Evolutionary conservation across 2,113 vertebrate species (phyloP).

Genomic region (Peromyscus californicus): DNA sequence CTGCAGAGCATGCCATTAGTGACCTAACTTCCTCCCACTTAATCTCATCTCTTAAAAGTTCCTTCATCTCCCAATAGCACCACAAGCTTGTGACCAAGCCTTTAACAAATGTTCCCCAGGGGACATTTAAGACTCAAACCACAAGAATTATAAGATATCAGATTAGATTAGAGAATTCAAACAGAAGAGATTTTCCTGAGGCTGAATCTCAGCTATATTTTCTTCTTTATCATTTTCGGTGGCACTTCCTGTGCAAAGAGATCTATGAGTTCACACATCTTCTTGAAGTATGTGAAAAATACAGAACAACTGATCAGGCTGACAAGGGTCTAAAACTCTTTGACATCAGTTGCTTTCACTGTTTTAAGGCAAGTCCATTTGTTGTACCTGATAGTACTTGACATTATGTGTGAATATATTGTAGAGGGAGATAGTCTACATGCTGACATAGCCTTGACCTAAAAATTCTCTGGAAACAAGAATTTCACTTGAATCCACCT

Average conservation of each 20-base stretch:
- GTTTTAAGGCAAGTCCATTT: constrained; percentile 34
- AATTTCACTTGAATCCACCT: constrained; percentile 46
- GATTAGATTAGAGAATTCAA: background rate
- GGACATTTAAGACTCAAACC: background rate
- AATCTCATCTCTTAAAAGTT: no score
- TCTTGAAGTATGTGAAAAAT: background rate
- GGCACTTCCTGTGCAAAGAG: background rate
- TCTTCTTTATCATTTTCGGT: background rate
- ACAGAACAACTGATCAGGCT: background rate
- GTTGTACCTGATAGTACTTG: constrained; percentile 70
- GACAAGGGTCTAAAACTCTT: constrained; percentile 26
- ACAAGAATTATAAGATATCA: background rate
- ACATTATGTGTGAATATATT: constrained; percentile 50
- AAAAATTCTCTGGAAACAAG: constrained; percentile 52
- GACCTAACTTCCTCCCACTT: background rate
- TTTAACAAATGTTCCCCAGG: background rate
- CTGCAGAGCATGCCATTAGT: background rate
- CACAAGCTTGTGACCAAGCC: background rate
- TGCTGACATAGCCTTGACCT: constrained; percentile 40
- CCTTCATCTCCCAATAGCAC: background rate
- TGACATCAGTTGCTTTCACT: background rate
- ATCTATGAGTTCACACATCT: background rate
- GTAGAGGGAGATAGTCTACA: background rate
- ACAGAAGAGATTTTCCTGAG: background rate
- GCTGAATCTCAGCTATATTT: constrained; percentile 4